Conservation (phyloP, 2,888 invertebrate species). For the Linyphia triangularis region DNA sequence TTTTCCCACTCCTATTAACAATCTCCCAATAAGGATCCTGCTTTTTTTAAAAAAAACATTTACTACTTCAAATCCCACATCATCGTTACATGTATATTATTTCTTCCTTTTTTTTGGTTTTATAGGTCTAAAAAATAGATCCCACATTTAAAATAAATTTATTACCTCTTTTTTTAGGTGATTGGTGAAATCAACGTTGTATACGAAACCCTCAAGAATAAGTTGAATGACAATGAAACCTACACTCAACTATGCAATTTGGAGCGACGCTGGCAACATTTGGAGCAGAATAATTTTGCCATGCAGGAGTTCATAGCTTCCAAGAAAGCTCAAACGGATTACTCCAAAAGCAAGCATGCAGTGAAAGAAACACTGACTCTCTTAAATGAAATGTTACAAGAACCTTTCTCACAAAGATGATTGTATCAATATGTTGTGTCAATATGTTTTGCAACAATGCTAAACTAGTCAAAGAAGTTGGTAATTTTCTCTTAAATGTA, state of each 20-base stretch:
- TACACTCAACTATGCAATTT: constrained; percentile 85
- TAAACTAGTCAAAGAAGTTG: too few species aligned
- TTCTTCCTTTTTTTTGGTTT: too few species aligned
- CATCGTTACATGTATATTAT: too few species aligned
- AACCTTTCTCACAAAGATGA: constrained; percentile 71
- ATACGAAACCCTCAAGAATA: constrained; percentile 82
- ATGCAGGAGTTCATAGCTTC: constrained; percentile 85
- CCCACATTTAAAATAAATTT: neutral
- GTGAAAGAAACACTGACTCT: constrained; percentile 83
- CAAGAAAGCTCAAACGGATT: constrained; percentile 86
- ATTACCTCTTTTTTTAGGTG: constrained; percentile 73
- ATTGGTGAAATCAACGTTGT: constrained; percentile 78
- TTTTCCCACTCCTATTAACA: too few species aligned
- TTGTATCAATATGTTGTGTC: neutral
- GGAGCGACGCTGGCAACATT: constrained; percentile 85
- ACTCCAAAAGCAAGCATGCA: constrained; percentile 83
- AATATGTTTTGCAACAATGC: neutral
- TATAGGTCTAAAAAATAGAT: too few species aligned
- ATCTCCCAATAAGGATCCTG: too few species aligned
- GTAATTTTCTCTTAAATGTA: too few species aligned
- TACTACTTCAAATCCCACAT: too few species aligned
- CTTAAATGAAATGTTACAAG: constrained; percentile 83
- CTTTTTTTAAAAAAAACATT: too few species aligned
- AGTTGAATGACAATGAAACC: constrained; percentile 86
- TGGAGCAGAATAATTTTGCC: constrained; percentile 85